A percentile compares a stretch with the other conserved stretches of the same genome.
These are phyloP conservation scores for Julus scanicus DNA, from an alignment of 2,888 invertebrate genomes.

Conservation along the genomic window DNA sequence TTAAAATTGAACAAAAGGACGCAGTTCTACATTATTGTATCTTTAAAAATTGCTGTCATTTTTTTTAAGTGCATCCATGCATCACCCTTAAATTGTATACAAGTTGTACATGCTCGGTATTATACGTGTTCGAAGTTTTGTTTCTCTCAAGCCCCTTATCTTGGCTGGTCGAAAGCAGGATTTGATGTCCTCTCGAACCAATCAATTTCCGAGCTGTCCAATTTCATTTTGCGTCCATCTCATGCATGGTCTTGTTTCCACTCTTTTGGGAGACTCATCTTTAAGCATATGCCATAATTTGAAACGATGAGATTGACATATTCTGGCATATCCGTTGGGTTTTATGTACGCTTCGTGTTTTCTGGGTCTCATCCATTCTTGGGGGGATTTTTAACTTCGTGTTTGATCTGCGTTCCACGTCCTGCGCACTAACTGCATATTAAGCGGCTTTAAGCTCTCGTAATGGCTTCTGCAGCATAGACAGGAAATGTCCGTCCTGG, in stretches of 20 bases:
- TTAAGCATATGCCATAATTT: constrained; percentile 43
- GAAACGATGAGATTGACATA: background rate
- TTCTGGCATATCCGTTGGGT: background rate
- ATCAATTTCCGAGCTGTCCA: constrained; percentile 38
- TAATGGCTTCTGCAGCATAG: background rate
- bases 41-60: too few species aligned
- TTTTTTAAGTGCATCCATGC: too few species aligned
- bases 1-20: too few species aligned
- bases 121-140: background rate
- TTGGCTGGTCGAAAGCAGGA: background rate
- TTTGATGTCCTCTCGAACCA: background rate
- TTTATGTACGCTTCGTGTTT: background rate
- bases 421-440: constrained; percentile 28
- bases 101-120: too few species aligned
- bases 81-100: too few species aligned
- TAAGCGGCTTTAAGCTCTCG: constrained; percentile 12
- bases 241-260: background rate
- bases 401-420: constrained; percentile 9
- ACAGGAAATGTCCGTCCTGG: constrained; percentile 7
- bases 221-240: background rate
- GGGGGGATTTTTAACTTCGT: background rate
- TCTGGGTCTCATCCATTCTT: constrained; percentile 16
- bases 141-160: background rate
- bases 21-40: too few species aligned
- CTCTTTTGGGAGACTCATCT: constrained; percentile 15